These are phyloP conservation scores for Siniperca scherzeri DNA, from an alignment of 2,797 vertebrate genomes.

Conservation along the genomic window DNA sequence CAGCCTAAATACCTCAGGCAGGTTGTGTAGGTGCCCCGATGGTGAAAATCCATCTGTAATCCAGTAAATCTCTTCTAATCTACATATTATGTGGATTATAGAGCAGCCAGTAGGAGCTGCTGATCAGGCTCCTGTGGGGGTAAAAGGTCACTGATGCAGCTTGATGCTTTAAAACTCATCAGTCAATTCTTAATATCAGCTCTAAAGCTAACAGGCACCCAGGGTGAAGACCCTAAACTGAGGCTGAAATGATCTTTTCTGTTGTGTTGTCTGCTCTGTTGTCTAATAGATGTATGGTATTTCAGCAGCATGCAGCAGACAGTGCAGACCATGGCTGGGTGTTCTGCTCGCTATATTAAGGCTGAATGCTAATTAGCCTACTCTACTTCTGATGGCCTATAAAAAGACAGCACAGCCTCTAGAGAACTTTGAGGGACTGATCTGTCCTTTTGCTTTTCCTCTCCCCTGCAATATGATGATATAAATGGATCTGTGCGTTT, in stretches of 20 bases:
- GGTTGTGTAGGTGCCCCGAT: constrained; percentile 1
- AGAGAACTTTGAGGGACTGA: constrained; percentile 49
- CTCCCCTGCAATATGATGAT: constrained; percentile 18
- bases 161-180: constrained; percentile 13
- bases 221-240: not conserved
- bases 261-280: not conserved
- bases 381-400: constrained; percentile 82
- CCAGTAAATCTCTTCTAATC: constrained; percentile 30
- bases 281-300: not conserved
- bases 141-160: constrained; percentile 11
- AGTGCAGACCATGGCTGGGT: not conserved
- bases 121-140: constrained; percentile 11
- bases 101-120: constrained; percentile 10
- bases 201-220: not conserved
- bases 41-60: constrained; percentile 44
- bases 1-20: constrained; percentile 14
- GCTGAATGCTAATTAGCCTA: constrained; percentile 84
- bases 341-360: constrained; percentile 52
- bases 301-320: constrained; percentile 2
- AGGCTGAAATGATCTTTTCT: not conserved
- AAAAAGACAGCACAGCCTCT: constrained; percentile 67
- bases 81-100: constrained; percentile 34
- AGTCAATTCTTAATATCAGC: not conserved
- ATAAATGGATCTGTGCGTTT: constrained; percentile 37
- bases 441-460: constrained; percentile 28